Percentiles rank a stretch among this genome's conserved stretches.
Conservation (phyloP, 2,113 vertebrate species). For the Buteo buteo region DNA sequence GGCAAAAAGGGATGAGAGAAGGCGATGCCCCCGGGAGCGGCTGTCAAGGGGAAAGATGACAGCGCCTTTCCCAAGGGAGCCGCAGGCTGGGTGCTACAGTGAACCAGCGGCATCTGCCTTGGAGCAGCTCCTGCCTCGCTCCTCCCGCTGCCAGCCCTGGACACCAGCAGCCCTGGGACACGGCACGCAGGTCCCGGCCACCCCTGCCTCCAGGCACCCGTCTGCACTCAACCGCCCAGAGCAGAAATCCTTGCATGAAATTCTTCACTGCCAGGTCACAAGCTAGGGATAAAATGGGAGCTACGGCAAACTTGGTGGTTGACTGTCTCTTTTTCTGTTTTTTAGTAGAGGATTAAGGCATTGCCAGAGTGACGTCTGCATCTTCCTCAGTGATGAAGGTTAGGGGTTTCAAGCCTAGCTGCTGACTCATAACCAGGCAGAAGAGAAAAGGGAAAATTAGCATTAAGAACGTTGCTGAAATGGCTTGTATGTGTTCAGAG, state of each 20-base stretch:
- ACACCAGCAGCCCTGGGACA: background rate
- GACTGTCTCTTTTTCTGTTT: background rate
- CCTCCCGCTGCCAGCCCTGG: background rate
- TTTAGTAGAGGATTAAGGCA: background rate
- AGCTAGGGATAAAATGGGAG: accelerated
- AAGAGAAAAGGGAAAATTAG: constrained; percentile 33
- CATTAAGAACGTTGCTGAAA: constrained; percentile 7
- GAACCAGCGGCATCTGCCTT: background rate
- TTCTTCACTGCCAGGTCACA: background rate
- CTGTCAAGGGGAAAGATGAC: background rate
- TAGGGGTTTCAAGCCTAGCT: constrained; percentile 24
- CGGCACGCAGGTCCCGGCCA: background rate
- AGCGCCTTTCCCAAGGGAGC: background rate
- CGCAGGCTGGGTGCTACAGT: background rate
- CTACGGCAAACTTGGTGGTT: background rate
- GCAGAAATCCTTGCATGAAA: background rate
- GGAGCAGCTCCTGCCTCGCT: background rate
- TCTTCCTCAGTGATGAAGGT: background rate
- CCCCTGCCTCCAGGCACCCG: accelerated
- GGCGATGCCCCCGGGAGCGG: background rate
- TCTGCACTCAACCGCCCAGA: background rate
- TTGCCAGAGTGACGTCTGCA: background rate
- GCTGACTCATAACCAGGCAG: constrained; percentile 25
- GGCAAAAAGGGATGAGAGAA: background rate
- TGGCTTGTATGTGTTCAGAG: background rate